Evolutionary conservation across 1,140 invertebrate species (phyloP).

Genomic region (Euglossa dilemma): DNA sequence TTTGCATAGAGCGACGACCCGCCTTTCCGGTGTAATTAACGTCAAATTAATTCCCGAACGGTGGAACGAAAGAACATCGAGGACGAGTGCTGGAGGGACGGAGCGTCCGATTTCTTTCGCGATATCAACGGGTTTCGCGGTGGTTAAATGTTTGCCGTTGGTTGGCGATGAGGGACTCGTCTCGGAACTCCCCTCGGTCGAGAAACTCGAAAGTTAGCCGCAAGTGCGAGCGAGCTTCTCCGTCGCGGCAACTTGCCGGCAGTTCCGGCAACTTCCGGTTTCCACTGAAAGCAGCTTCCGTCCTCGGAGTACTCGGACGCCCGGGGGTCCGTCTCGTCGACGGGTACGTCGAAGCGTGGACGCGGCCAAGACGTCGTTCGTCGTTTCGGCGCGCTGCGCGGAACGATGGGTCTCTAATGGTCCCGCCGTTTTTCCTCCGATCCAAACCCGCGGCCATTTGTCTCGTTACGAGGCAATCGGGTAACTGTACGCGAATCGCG

Average conservation of each 20-base stretch:
- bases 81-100: no score
- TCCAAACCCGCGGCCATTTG: conserved; percentile 27
- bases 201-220: conserved; percentile 39
- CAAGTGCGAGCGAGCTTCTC: conserved; percentile 23
- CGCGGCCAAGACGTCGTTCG: conserved; percentile 31
- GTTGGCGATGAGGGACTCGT: conserved; percentile 37
- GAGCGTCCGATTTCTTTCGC: conserved; percentile 50
- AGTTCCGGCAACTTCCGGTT: conserved; percentile 51
- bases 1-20: no score
- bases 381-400: neutral
- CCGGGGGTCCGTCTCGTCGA: conserved; percentile 34
- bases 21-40: no score
- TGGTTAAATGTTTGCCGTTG: conserved; percentile 56
- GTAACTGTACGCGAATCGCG: neutral
- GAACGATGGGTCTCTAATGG: neutral
- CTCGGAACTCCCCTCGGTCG: conserved; percentile 15
- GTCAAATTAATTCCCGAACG: neutral
- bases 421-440: no score
- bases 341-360: conserved; percentile 51
- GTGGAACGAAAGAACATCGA: no score
- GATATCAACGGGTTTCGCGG: conserved; percentile 24
- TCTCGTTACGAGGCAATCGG: conserved; percentile 2
- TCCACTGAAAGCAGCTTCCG: conserved; percentile 46
- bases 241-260: conserved; percentile 24
- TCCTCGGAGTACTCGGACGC: conserved; percentile 11